Evolutionary conservation across 1,140 invertebrate genomes (phyloP), one percentile per base, ranked within the genome.

Genomic region (Oncopodura yosiiana): DNA sequence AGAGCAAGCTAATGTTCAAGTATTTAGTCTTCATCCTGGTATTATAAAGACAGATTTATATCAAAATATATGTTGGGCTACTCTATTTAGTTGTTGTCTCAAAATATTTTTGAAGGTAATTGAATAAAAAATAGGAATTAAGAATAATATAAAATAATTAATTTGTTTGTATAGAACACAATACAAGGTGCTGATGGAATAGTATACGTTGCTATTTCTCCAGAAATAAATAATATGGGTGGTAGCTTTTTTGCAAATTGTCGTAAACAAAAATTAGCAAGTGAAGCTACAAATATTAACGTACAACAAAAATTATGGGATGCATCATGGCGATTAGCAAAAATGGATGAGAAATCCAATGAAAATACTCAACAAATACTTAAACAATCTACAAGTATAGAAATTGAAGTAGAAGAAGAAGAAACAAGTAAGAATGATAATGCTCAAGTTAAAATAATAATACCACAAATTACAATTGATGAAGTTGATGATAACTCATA

Each of bases 21-120:
- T 79, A 0, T 82, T 82, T 67, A 76, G 82, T 1, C 80, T 93
- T 12, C 90, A 95, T 75, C 91, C 91, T 4, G 91, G 91, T 14
- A 74, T 95, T 38, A 85, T 93, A 1, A 78, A 85, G 67, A 91
- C 89, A 1, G 83, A 86, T 57, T 69, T 94, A 26, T 93, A 92
- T 69, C 71, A 29, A 9, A 0, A 45, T 26, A 11, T 37, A n/a
- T 16, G 26, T 18, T 2, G 27, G 21, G 19, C n/a, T 12, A 56
- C 6, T 11, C 0, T 8, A 1, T 32, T 9, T 18, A 18, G 37
- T 37, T 49, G 46, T 16, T 32, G 12, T 12, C 0, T 26, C 14
- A 26, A 23, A 0, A 23, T 27, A 11, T 14, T 41, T 18, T 51
- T 42, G 16, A 49, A 32, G 42, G 49, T 41, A 32, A 26, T 18